phyloP scores from a whole-genome alignment of 1,140 invertebrate genomes.

The Kradibia gibbosae region DNA sequence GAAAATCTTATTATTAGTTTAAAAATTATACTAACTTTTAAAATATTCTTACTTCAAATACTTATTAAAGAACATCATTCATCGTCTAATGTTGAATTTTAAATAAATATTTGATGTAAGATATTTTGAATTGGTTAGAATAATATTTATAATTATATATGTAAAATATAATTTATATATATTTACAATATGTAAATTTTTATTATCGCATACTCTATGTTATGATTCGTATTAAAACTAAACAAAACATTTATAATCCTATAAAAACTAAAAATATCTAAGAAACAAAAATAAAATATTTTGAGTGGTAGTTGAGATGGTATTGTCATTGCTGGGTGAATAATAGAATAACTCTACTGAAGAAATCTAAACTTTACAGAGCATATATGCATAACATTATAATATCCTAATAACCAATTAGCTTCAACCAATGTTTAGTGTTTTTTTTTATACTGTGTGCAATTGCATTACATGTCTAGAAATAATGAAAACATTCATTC shows the following conservation, averaged over 20 bases:
- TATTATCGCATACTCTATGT: not conserved
- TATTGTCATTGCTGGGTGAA: constrained; percentile 1
- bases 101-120: constrained; percentile 25
- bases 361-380: constrained; percentile 15
- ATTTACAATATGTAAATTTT: constrained; percentile 26
- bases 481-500: constrained; percentile 21
- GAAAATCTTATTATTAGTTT: constrained; percentile 37
- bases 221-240: constrained; percentile 8
- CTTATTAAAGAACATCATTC: constrained; percentile 18
- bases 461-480: constrained; percentile 18
- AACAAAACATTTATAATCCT: constrained; percentile 7
- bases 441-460: not conserved
- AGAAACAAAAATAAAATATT: constrained; percentile 28
- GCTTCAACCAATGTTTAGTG: not conserved
- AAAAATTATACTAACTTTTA: constrained; percentile 51
- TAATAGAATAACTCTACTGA: constrained; percentile 14
- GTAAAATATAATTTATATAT: constrained; percentile 31
- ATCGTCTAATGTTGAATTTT: not conserved
- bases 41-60: constrained; percentile 24
- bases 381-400: not conserved
- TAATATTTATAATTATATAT: constrained; percentile 22
- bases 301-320: not conserved
- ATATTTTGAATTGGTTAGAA: constrained; percentile 24
- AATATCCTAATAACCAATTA: not conserved
- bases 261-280: constrained; percentile 15